Conservation (phyloP, 2,888 invertebrate species). For the Caenorhabditis zanzibari region DNA sequence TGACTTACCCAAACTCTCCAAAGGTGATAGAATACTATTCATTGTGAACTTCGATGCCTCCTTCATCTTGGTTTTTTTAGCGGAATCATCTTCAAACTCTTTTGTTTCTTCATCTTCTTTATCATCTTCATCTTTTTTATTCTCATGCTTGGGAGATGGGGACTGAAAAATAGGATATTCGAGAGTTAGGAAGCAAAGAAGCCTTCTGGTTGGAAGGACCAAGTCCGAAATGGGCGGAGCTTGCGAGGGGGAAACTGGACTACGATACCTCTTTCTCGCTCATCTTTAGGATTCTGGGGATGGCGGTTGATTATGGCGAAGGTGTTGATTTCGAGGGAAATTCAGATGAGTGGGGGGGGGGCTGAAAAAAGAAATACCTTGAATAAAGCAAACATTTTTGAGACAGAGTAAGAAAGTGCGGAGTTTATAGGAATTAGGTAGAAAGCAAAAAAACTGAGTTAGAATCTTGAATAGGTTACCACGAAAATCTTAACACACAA, state of each 20-base stretch:
- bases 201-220: constrained; percentile 29
- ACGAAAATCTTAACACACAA: too few species aligned
- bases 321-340: not conserved
- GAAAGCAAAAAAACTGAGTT: too few species aligned
- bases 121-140: constrained; percentile 13
- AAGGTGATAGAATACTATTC: constrained; percentile 66
- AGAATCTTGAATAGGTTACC: too few species aligned
- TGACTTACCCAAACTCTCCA: constrained; percentile 65
- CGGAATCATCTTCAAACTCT: constrained; percentile 32
- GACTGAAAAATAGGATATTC: constrained; percentile 23
- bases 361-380: too few species aligned
- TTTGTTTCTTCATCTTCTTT: constrained; percentile 43
- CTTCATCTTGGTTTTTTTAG: constrained; percentile 41
- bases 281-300: constrained; percentile 12
- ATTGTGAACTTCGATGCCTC: constrained; percentile 54
- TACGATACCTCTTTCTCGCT: constrained; percentile 63
- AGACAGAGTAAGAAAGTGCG: too few species aligned
- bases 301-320: not conserved
- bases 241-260: not conserved
- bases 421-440: too few species aligned
- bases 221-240: constrained; percentile 12
- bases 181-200: too few species aligned
- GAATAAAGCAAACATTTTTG: too few species aligned
- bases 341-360: not conserved
- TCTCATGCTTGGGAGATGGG: constrained; percentile 39